Percentiles rank a stretch among this genome's conserved stretches.
These are phyloP conservation scores for Amblyopsis rosae DNA, from an alignment of 2,113 vertebrate species.

Conservation along the genomic window DNA sequence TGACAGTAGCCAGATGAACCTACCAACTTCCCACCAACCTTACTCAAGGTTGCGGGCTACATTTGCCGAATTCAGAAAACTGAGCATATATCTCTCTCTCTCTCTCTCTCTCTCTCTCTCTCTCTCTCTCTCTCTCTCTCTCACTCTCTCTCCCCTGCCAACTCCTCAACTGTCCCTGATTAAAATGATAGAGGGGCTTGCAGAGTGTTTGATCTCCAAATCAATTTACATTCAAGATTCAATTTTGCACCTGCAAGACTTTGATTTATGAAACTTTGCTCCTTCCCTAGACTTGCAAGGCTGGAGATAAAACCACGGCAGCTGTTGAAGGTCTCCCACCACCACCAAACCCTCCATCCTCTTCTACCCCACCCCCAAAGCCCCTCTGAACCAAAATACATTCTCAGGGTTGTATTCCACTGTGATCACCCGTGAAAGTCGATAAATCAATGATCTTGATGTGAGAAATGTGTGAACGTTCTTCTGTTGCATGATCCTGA, in stretches of 20 bases:
- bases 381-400: slow-evolving; percentile 28
- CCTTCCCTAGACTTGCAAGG: slow-evolving; percentile 34
- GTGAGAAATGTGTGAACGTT: slow-evolving; percentile 27
- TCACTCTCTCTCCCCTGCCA: slow-evolving; percentile 13
- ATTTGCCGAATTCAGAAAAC: slow-evolving; percentile 62
- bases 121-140: slow-evolving; percentile 54
- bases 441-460: background rate
- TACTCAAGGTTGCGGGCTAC: slow-evolving; percentile 67
- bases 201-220: slow-evolving; percentile 74
- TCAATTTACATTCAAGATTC: slow-evolving; percentile 74
- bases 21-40: slow-evolving; percentile 20
- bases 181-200: slow-evolving; percentile 68
- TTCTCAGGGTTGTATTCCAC: slow-evolving; percentile 24
- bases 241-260: slow-evolving; percentile 69
- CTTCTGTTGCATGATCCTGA: background rate
- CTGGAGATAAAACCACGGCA: slow-evolving; percentile 60
- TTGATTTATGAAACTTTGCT: slow-evolving; percentile 60
- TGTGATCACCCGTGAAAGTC: slow-evolving; percentile 19
- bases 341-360: background rate
- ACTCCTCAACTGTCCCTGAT: slow-evolving; percentile 67
- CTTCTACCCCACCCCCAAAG: background rate
- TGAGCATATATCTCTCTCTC: slow-evolving; percentile 57
- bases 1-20: slow-evolving; percentile 37
- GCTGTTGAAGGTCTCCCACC: slow-evolving; percentile 45
- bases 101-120: slow-evolving; percentile 21